Evolutionary conservation across 2,888 invertebrate species (phyloP), one percentile per base, ranked within the genome.

Genomic region (Agrochola circellaris): DNA sequence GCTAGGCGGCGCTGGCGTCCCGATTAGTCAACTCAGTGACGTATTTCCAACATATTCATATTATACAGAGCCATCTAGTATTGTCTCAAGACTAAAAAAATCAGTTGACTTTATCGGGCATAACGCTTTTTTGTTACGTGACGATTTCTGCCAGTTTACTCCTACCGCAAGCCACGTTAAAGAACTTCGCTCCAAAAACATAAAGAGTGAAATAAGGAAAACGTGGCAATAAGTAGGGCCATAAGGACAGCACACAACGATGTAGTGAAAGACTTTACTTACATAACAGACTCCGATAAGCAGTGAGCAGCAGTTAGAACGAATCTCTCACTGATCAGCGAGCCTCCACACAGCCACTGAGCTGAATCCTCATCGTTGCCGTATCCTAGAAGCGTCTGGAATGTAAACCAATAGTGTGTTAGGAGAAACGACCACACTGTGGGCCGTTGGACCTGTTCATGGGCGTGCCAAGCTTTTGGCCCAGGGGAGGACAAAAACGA

Each of bases 301-400:
- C 86, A 86, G 58, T 86, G 86, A 0, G 68, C 86, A 0, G 86
- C 86, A 5, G 86, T 84, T 0, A 86, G 70, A 0, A 86, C 62
- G 45, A 75, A 86, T 5, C 30, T 71, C 6, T 86, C 83, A 9
- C 87, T 86, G 64, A 86, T 84, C 4, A 86, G 48, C 0, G 87
- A 83, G 0, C 86, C 86, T 1, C 87, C 86, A 38, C 86, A 86
- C n/a, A 86, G 65, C 86, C 86, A 86, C 66, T 81, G 77, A 7
- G 81, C 86, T 9, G 83, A 71, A 2, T 45, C 54, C 23, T 48
- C 56, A 2, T 83, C 65, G 1, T 1, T 2, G 0, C 84, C 81
- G 30, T 77, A 87, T 0, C 88, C 88, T 4, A 88, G 58, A 34
- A 88, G 48, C 4, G 81, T 79, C 87, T 87, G 80, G 5, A 54